Evolutionary conservation across 2,113 vertebrate genomes (phyloP), one percentile per base, ranked within the genome.

Genomic region (Forbesichthys agassizii): DNA sequence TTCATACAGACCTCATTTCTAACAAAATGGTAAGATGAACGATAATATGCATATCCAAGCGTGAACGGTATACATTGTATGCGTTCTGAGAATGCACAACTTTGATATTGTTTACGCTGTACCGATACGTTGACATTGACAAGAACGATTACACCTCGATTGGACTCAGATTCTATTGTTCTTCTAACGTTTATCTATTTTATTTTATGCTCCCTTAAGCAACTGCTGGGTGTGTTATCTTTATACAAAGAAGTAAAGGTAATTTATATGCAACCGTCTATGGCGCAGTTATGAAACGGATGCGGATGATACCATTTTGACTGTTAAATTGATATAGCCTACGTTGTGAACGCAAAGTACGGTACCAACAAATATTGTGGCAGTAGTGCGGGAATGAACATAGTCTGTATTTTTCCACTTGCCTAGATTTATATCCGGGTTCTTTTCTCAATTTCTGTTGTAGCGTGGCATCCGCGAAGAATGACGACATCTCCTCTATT

Each of bases 11-110:
- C 14, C 71, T 12, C 20, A 72, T 64, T 27, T 0, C 2, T 36
- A 65, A 9, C 36, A 54, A 73, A 52, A 92, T 92, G 91, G 91
- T 92, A 79, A 90, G 85, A 60, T 0, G 16, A 3, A 3, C 0
- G 11, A 3, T 18, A 10, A 33, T 5, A 36, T 27, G 56, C 36
- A 7, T 27, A 13, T 27, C 47, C 16, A 18, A 49, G 9, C 7
- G 9, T 9, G 20, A 54, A 4, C 3, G 14, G 12, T 2, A 42
- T 42, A 42, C 36, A 42, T 5, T 42, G 52, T 6, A n/a, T 3
- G 13, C 52, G n/a, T 54, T n/a, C n/a, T 54, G 13, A n/a, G 12
- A 14, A 16, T 54, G 56, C 56, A 58, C 20, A 42, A 42, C 36
- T 42, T 42, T 6, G 7, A 42, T 42, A 42, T 42, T 42, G 36